Evolutionary conservation across 2,113 vertebrate genomes (phyloP).

Genomic region (Sinocyclocheilus anophthalmus): DNA sequence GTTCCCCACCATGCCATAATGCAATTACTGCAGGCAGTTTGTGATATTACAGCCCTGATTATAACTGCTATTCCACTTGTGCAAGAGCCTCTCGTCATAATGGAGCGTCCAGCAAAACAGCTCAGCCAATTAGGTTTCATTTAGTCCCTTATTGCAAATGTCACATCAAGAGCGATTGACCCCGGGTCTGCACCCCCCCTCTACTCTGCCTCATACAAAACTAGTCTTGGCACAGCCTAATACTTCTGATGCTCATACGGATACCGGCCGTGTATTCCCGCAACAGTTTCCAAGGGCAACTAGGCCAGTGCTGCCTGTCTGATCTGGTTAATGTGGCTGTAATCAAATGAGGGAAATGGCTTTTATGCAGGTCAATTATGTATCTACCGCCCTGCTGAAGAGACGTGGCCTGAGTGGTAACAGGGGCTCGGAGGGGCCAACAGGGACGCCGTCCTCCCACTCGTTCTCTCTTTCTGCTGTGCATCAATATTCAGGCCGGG

Average conservation of each 20-base stretch:
- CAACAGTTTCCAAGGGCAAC: slow-evolving; percentile 48
- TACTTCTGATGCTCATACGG: slow-evolving; percentile 16
- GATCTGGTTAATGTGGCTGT: slow-evolving; percentile 47
- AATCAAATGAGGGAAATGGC: slow-evolving; percentile 55
- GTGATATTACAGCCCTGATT: slow-evolving; percentile 54
- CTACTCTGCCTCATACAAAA: not conserved
- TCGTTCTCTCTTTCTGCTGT: not conserved
- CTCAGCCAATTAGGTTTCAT: slow-evolving; percentile 52
- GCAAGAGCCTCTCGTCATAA: slow-evolving; percentile 42
- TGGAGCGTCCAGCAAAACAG: slow-evolving; percentile 42
- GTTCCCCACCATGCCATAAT: slow-evolving; percentile 38
- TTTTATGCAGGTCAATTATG: slow-evolving; percentile 53
- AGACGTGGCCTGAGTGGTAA: slow-evolving; percentile 39
- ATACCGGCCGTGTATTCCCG: slow-evolving; percentile 43
- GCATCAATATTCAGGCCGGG: slow-evolving; percentile 32
- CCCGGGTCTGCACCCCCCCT: slow-evolving; percentile 23
- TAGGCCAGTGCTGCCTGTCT: slow-evolving; percentile 40
- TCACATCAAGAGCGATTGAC: slow-evolving; percentile 51
- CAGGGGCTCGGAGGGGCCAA: not conserved
- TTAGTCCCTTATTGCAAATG: slow-evolving; percentile 62
- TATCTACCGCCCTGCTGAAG: slow-evolving; percentile 36
- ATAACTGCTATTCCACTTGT: slow-evolving; percentile 38
- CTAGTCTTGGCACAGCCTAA: slow-evolving; percentile 41
- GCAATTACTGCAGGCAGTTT: slow-evolving; percentile 50
- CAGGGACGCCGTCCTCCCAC: slow-evolving; percentile 19